Conservation (phyloP, 1,140 invertebrate genomes). For the Wiebesia pumilae region DNA sequence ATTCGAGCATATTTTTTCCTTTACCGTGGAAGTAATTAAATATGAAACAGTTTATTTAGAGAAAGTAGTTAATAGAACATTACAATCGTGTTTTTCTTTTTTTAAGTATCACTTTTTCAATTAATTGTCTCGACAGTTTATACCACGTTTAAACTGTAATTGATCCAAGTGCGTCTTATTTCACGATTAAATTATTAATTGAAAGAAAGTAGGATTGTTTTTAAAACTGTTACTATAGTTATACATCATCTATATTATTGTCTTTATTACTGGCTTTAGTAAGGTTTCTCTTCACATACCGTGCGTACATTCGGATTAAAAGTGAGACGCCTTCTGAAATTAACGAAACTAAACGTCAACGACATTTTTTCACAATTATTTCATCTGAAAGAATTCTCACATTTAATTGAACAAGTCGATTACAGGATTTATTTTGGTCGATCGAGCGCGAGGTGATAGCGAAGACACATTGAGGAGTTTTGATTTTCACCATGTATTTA, state of each 20-base stretch:
- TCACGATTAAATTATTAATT: not conserved
- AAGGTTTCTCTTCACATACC: not conserved
- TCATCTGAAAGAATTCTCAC: not conserved
- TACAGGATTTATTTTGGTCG: conserved; percentile 8
- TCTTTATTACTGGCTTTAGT: not conserved
- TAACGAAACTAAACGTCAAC: not conserved
- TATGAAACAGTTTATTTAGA: conserved; percentile 11
- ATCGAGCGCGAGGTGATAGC: not conserved
- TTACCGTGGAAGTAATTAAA: not conserved
- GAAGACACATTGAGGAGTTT: not conserved
- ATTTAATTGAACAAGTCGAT: conserved; percentile 20
- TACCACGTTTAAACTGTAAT: not conserved
- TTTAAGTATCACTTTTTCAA: not conserved
- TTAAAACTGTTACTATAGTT: not conserved
- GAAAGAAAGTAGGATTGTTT: not conserved
- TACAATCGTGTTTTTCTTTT: not conserved
- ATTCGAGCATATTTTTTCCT: not conserved
- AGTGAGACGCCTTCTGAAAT: not conserved
- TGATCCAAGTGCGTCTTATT: not conserved
- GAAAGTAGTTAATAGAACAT: not conserved
- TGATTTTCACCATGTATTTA: not conserved
- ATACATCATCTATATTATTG: not conserved
- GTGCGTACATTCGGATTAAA: not conserved
- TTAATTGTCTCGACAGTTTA: not conserved
- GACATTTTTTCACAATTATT: not conserved